Evolutionary conservation across 2,888 invertebrate species (phyloP).

Genomic region (Holacanthella duospinosa): DNA sequence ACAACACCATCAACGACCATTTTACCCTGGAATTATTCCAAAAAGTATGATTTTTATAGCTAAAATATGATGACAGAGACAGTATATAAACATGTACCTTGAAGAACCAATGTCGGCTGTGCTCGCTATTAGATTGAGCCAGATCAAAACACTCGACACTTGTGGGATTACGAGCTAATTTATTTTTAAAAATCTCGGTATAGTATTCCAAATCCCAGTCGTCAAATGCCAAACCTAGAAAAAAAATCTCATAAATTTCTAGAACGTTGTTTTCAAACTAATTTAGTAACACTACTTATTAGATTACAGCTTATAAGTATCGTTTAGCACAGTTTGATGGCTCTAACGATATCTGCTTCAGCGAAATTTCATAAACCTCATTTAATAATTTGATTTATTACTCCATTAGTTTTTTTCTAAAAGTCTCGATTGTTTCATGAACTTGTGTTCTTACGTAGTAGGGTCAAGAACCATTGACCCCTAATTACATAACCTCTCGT

Average conservation of each 20-base stretch:
- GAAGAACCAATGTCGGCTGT: slow-evolving; percentile 98
- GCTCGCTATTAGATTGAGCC: slow-evolving; percentile 96
- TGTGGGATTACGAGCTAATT: slow-evolving; percentile 81
- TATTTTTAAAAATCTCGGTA: slow-evolving; percentile 68
- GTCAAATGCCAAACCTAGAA: slow-evolving; percentile 75
- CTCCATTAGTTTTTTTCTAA: no score
- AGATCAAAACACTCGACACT: slow-evolving; percentile 96
- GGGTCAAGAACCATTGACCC: no score
- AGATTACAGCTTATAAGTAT: no score
- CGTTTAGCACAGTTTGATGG: no score
- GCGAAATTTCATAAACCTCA: no score
- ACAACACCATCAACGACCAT: slow-evolving; percentile 72
- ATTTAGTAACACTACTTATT: slow-evolving; percentile 1
- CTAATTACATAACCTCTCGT: no score
- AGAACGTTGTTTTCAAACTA: no score
- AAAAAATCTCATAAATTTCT: neutral
- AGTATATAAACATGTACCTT: slow-evolving; percentile 51
- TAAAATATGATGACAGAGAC: neutral
- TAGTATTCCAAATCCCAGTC: slow-evolving; percentile 86
- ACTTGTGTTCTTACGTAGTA: no score
- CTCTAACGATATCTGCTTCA: no score
- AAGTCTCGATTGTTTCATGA: no score
- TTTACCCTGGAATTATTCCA: slow-evolving; percentile 53
- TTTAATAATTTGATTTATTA: no score
- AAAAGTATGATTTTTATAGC: neutral